Base-by-base conservation (phyloP, 1,140 invertebrate genomes). In the Aphidius gifuensis region DNA sequence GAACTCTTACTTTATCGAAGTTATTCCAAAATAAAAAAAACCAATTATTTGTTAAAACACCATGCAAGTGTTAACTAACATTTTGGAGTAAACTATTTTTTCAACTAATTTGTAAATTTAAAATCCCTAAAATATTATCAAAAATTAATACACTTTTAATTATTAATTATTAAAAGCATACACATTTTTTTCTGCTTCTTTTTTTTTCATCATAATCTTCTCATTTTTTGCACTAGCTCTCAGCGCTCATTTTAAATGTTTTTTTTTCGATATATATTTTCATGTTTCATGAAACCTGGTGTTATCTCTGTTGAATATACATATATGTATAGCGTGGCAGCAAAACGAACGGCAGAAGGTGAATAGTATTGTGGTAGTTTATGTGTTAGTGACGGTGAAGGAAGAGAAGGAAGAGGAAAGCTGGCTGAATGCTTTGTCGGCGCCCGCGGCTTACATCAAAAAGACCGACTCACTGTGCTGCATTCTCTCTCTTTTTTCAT, bases 391-490 rank as follows among this genome's bases (percentile, higher is more conserved):
- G 68, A 70, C 69, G 72, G 38, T n/a, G 44, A 49, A 50, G 9
- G 59, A 44, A 46, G 50, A 38, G 11, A n/a, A 54, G 45, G 53
- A 44, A 54, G 60, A 46, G 47, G 62, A 51, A 62, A 56, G 57
- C 60, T 70, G 73, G 75, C 73, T 73, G 74, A 71, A 69, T 70
- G 76, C 77, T 79, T 79, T 79, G 77, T 79, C 77, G 77, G 77
- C 77, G 75, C 76, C 76, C 75, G 76, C 76, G 77, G 77, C 75
- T 23, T 68, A 77, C 70, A 78, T 77, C 77, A 79, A 79, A 79
- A 67, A 69, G 67, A 70, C 76, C 76, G 76, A 73, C 71, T 66
- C 68, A 63, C 58, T 49, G 38, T 9, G 59, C 49, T 50, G 42
- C 50, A 32, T 48, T 60, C 46, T 45, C 58, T n/a, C 46, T 54